phyloP scores from a whole-genome alignment of 2,797 vertebrate genomes.

The Amphiprion clarkii region DNA sequence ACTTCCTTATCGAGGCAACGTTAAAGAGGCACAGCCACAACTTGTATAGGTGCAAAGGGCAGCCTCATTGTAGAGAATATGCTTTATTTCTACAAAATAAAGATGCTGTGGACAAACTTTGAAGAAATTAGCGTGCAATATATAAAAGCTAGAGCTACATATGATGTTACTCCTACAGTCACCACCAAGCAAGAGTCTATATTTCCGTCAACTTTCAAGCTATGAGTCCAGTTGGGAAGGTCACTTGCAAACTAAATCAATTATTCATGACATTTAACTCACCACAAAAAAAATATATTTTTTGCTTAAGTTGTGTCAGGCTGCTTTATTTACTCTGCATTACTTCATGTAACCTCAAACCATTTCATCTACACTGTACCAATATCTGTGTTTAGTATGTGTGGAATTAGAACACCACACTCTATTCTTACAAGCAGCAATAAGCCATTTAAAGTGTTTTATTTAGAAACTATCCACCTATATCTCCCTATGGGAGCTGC shows the following conservation, averaged over 20 bases:
- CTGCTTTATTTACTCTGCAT: neutral
- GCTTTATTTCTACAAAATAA: neutral
- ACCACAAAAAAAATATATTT: neutral
- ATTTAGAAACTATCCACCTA: neutral
- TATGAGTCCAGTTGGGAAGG: too few relatives aligned
- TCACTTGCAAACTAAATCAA: too few relatives aligned
- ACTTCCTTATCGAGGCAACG: conserved; percentile 26
- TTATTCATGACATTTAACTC: neutral
- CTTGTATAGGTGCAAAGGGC: neutral
- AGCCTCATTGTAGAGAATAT: neutral
- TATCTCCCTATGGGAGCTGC: too few relatives aligned
- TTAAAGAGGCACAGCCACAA: neutral
- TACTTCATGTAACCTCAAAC: neutral
- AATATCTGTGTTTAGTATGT: neutral
- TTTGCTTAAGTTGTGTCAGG: too few relatives aligned
- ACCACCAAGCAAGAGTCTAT: neutral
- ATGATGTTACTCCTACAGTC: neutral
- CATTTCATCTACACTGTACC: neutral
- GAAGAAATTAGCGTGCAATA: neutral
- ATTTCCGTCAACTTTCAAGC: neutral
- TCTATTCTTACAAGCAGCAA: neutral
- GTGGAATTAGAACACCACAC: neutral
- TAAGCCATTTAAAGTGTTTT: neutral
- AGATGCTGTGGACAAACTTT: neutral
- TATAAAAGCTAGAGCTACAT: neutral